Conservation (phyloP, 2,113 vertebrate species). For the Otolemur garnettii region DNA sequence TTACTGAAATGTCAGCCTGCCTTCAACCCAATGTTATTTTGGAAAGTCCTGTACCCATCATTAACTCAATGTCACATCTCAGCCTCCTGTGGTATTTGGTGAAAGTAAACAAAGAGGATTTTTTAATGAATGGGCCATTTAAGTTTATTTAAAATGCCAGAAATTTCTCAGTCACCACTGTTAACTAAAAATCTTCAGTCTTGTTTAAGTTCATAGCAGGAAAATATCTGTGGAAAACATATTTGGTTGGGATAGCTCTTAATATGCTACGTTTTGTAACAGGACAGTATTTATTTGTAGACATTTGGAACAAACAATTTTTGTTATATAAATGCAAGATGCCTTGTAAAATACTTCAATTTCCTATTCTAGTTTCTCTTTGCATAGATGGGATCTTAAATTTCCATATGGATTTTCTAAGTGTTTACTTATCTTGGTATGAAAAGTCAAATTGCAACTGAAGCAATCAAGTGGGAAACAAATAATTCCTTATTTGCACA, state of each 20-base stretch:
- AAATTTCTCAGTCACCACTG: background rate
- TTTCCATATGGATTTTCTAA: slow-evolving; percentile 16
- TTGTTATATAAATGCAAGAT: background rate
- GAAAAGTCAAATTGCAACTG: slow-evolving; percentile 56
- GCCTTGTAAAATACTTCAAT: slow-evolving; percentile 46
- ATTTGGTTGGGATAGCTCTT: background rate
- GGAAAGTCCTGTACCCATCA: slow-evolving; percentile 27
- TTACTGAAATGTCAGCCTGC: slow-evolving; percentile 69
- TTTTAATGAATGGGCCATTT: slow-evolving; percentile 61
- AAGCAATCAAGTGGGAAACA: slow-evolving; percentile 40
- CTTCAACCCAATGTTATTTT: slow-evolving; percentile 49
- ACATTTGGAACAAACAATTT: background rate
- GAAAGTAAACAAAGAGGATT: slow-evolving; percentile 52
- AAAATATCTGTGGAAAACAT: slow-evolving; percentile 29
- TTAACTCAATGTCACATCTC: slow-evolving; percentile 39
- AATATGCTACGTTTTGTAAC: background rate
- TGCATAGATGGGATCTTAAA: background rate
- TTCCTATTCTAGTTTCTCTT: background rate
- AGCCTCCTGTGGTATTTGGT: slow-evolving; percentile 50
- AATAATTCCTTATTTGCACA: background rate
- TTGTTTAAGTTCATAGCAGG: slow-evolving; percentile 2
- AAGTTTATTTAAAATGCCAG: slow-evolving; percentile 57
- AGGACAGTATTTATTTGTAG: slow-evolving; percentile 10
- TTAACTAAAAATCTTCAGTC: background rate
- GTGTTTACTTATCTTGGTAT: background rate